Evolutionary conservation across 2,797 vertebrate species (phyloP).

Genomic region (Arremon brunneinucha): DNA sequence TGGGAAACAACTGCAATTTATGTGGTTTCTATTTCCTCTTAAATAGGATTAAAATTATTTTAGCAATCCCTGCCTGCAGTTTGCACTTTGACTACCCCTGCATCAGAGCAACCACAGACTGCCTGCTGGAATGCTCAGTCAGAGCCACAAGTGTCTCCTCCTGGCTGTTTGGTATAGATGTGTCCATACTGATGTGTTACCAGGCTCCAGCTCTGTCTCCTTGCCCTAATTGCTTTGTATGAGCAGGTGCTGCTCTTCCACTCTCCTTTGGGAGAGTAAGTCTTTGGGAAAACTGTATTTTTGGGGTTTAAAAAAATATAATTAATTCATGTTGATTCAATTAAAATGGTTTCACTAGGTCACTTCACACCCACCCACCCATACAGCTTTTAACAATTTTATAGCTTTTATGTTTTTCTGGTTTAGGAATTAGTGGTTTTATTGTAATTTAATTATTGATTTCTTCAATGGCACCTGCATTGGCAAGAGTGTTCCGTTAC

Average conservation of each 20-base stretch:
- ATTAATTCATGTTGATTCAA: not conserved
- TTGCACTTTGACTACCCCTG: fast-evolving
- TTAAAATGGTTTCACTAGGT: not conserved
- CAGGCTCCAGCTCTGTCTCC: not conserved
- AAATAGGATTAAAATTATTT: not conserved
- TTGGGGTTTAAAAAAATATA: not conserved
- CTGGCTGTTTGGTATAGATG: fast-evolving
- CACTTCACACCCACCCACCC: fast-evolving
- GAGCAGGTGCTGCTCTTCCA: not conserved
- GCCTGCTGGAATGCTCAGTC: fast-evolving
- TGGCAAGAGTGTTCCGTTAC: not conserved
- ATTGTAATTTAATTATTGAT: not conserved
- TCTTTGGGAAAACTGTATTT: not conserved
- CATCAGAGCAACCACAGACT: not conserved
- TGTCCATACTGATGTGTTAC: not conserved
- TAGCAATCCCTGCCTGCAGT: not conserved
- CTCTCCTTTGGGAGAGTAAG: not conserved
- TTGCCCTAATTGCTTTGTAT: not conserved
- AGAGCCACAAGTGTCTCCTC: not conserved
- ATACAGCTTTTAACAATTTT: not conserved
- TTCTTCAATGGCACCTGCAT: not conserved
- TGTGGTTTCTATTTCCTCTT: not conserved
- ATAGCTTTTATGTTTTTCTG: not conserved
- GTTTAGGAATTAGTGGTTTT: not conserved
- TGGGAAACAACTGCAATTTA: not conserved